These are phyloP conservation scores for Mixornis gularis DNA, from an alignment of 2,113 vertebrate species.

Conservation along the genomic window DNA sequence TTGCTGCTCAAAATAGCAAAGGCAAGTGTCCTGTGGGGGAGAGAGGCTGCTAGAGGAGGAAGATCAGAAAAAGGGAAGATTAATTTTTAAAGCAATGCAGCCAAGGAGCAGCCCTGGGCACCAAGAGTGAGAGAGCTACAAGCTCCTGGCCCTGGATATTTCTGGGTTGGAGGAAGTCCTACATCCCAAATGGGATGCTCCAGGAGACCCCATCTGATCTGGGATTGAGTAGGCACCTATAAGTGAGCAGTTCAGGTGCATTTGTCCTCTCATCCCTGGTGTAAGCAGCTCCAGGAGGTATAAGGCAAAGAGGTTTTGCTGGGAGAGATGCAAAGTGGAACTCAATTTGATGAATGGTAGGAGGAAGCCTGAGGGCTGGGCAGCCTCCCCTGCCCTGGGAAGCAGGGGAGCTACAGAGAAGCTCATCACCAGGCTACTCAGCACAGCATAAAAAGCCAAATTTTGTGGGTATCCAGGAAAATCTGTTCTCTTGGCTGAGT, in stretches of 20 bases:
- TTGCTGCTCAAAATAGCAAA: slow-evolving; percentile 41
- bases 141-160: not conserved
- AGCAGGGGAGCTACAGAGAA: not conserved
- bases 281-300: not conserved
- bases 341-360: not conserved
- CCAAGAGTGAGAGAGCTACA: not conserved
- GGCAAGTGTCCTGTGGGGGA: slow-evolving; percentile 28
- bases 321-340: not conserved
- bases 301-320: not conserved
- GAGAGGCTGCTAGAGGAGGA: slow-evolving; percentile 20
- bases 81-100: slow-evolving; percentile 34
- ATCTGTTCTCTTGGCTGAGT: not conserved
- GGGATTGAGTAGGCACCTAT: not conserved
- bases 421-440: not conserved
- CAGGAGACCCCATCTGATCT: not conserved
- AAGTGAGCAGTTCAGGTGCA: not conserved
- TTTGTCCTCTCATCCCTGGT: not conserved
- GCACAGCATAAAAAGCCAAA: not conserved
- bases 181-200: not conserved
- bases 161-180: not conserved
- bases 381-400: not conserved
- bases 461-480: not conserved
- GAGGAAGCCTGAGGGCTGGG: not conserved
- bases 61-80: slow-evolving; percentile 45
- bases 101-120: not conserved